Percentiles rank a stretch among this genome's conserved stretches.
Conservation (phyloP, 2,113 vertebrate genomes). For the Naja naja region DNA sequence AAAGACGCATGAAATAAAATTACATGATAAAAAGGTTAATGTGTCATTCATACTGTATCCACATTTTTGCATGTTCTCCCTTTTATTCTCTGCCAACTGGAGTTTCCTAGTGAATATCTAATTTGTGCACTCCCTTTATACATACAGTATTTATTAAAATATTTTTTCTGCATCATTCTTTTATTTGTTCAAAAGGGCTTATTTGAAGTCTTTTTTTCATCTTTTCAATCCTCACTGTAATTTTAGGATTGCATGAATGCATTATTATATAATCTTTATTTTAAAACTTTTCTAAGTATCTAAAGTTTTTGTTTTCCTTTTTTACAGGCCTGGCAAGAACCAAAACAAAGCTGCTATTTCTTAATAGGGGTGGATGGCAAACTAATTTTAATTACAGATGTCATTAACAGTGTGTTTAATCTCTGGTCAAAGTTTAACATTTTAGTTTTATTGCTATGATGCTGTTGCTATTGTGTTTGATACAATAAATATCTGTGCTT, state of each 20-base stretch:
- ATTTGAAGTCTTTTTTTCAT: background rate
- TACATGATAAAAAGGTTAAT: background rate
- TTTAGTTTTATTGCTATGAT: constrained; percentile 37
- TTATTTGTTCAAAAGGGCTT: background rate
- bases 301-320: background rate
- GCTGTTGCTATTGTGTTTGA: constrained; percentile 1
- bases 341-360: background rate
- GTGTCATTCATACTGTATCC: background rate
- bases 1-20: constrained; percentile 6
- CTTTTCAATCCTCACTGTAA: background rate
- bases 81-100: background rate
- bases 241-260: background rate
- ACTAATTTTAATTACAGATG: background rate
- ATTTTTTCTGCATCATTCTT: background rate
- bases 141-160: background rate
- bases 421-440: background rate
- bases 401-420: background rate
- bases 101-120: background rate
- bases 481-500: background rate
- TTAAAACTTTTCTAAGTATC: background rate
- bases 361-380: background rate
- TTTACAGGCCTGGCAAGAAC: background rate
- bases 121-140: background rate
- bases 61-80: background rate
- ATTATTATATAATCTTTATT: background rate